phyloP scores from a whole-genome alignment of 2,888 invertebrate species.

The Xestoiulus laeticollis region DNA sequence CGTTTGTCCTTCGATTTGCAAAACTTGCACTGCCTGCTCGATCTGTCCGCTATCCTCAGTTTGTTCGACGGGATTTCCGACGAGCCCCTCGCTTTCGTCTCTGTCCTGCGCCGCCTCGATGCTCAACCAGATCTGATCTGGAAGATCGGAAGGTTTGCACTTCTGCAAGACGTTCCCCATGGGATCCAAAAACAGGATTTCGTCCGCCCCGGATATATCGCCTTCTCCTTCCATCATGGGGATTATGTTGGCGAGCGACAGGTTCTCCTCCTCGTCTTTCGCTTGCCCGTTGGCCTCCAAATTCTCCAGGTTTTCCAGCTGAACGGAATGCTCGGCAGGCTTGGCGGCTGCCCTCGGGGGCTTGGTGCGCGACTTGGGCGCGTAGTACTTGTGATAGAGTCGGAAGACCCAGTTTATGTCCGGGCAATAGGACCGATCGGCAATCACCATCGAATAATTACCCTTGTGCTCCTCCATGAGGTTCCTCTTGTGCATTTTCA shows the following conservation, averaged over 20 bases:
- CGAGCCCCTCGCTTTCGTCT: background rate
- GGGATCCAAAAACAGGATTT: background rate
- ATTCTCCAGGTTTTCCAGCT: background rate
- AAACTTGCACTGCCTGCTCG: background rate
- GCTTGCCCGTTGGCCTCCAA: background rate
- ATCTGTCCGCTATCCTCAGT: background rate
- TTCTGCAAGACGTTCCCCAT: background rate
- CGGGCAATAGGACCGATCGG: background rate
- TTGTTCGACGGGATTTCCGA: background rate
- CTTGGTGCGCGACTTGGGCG: background rate
- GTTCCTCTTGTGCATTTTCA: background rate
- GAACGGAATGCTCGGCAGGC: background rate
- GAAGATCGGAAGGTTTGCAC: background rate
- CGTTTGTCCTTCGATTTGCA: background rate
- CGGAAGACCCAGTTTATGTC: constrained; percentile 31
- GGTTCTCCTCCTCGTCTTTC: background rate
- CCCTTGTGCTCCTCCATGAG: background rate
- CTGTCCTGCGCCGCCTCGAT: background rate
- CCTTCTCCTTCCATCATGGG: background rate
- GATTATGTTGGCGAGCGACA: background rate
- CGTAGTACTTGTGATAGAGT: constrained; percentile 14
- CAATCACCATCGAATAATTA: background rate
- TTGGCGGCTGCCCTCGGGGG: background rate
- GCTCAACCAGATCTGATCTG: background rate
- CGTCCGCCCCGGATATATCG: background rate